These are phyloP conservation scores for Mesoligia furuncula DNA, from an alignment of 2,888 invertebrate genomes.

Conservation along the genomic window DNA sequence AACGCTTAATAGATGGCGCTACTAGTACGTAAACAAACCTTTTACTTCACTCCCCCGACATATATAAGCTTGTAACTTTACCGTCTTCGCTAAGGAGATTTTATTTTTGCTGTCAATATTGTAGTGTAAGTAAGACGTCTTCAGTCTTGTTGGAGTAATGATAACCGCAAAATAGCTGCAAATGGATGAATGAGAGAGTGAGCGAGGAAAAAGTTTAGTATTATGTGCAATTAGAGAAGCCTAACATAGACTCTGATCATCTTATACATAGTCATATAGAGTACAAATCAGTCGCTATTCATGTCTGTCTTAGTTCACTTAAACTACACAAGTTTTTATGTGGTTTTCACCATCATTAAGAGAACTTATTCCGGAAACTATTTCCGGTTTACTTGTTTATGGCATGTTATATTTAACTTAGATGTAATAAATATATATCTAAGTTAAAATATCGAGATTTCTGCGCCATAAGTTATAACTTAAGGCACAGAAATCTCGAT, in stretches of 20 bases:
- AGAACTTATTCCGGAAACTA: neutral
- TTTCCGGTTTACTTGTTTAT: neutral
- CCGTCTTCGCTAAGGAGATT: neutral
- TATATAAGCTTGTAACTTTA: neutral
- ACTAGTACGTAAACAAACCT: no score
- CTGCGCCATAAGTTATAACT: no score
- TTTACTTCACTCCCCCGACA: no score
- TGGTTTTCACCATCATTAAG: neutral
- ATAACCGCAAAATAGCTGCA: neutral
- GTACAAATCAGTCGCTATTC: neutral
- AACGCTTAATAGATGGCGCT: no score
- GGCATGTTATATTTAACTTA: neutral
- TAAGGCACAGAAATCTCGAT: neutral
- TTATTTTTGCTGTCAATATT: neutral
- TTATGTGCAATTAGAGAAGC: neutral
- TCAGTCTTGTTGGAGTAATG: neutral
- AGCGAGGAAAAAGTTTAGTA: neutral
- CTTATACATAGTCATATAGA: neutral
- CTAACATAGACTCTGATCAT: neutral
- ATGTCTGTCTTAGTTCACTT: neutral
- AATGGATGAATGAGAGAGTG: neutral
- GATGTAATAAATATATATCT: no score
- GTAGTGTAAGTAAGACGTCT: neutral
- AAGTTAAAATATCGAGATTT: no score
- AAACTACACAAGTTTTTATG: neutral